Evolutionary conservation across 2,888 invertebrate genomes (phyloP).

Genomic region (Calameuta idolon): DNA sequence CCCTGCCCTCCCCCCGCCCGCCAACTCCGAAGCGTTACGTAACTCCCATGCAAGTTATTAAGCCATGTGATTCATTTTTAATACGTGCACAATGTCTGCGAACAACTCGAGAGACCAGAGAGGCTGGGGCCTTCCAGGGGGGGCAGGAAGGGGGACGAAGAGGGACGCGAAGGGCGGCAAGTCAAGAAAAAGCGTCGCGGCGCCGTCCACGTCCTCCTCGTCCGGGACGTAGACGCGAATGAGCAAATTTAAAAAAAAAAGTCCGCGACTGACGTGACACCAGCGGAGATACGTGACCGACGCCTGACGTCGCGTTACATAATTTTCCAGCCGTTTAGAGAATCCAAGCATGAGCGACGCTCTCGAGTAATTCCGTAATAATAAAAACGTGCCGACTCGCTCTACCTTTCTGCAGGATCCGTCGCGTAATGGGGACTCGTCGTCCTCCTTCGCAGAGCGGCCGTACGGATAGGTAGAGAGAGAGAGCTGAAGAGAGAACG

Average conservation of each 20-base stretch:
- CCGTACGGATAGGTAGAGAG: not conserved
- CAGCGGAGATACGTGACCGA: too few relatives aligned
- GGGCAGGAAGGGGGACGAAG: too few relatives aligned
- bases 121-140: too few relatives aligned
- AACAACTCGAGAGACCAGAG: too few relatives aligned
- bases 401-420: conserved; percentile 48
- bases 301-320: conserved; percentile 37
- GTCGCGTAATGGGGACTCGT: conserved; percentile 50
- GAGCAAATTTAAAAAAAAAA: conserved; percentile 7
- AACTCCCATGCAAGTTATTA: conserved; percentile 19
- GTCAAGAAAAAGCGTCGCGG: too few relatives aligned
- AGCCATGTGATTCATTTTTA: too few relatives aligned
- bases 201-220: too few relatives aligned
- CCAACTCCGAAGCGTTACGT: conserved; percentile 14
- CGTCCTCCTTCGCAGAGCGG: conserved; percentile 44
- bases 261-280: not conserved
- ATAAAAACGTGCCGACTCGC: conserved; percentile 51
- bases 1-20: not conserved
- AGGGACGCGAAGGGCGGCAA: too few relatives aligned
- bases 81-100: too few relatives aligned
- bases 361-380: conserved; percentile 52
- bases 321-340: conserved; percentile 38
- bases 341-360: conserved; percentile 24
- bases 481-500: conserved; percentile 12
- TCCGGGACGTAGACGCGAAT: too few relatives aligned